Evolutionary conservation across 2,797 vertebrate species (phyloP), one percentile per base, ranked within the genome.

Genomic region (Smutsia gigantea): DNA sequence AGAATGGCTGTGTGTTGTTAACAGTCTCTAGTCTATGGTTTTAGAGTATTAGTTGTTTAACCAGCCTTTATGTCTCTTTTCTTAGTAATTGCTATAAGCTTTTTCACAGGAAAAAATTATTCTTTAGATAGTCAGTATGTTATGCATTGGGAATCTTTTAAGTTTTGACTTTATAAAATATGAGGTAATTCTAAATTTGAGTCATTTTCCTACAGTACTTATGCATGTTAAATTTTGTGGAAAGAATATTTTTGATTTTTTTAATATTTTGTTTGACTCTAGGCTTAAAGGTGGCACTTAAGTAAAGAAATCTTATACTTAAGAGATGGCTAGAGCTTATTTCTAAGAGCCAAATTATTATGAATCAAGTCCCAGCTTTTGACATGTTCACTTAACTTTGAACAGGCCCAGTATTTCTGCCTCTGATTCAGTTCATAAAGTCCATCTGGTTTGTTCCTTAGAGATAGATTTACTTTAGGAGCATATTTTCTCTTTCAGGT

Each of bases 141-240:
- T 84, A 84, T 89, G 10, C 27, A 27, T 61, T 88, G 85, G 34
- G 37, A 89, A 64, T 78, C 59, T 69, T 88, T 74, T 34, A 68
- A 91, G 42, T 94, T 94, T 94, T 87, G 4, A 17, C 53, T 59
- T 34, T 49, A n/a, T 75, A 49, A 90, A 82, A 61, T 90, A 61
- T n/a, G 10, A 93, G 92, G 88, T 69, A 42, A 83, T 83, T 51
- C n/a, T 83, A 31, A 71, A 68, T 4, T 84, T 77, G 42, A 88
- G 46, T 71, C 31, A 63, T 31, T 87, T 29, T 89, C 18, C 64
- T 78, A 11, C 4, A 55, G 29, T 95, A 14, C 46, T 83, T 79
- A n/a, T 61, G 29, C 57, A 29, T 34, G 7, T 71, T 93, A 86
- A 75, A 46, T 93, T 75, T 74, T 93, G 63, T 69, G 59, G 42